A percentile compares a stretch with the other conserved stretches of the same genome.
Evolutionary conservation across 2,888 invertebrate species (phyloP).

Genomic region (Drosophila limbata): DNA sequence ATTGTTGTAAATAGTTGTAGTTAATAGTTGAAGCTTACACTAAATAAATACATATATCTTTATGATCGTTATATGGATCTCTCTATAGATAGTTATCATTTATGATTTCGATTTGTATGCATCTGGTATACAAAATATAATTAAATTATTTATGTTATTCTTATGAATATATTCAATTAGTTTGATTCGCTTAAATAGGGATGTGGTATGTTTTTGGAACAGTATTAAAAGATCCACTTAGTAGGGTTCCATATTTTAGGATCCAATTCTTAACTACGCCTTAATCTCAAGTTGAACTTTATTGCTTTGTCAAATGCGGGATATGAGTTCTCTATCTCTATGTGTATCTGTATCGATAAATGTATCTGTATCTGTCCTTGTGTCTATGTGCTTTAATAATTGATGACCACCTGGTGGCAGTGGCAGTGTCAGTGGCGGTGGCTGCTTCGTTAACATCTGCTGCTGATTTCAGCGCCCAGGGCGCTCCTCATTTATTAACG

Average conservation of each 20-base stretch:
- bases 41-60: conserved; percentile 21
- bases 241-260: conserved; percentile 18
- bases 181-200: conserved; percentile 51
- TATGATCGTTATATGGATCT: not conserved
- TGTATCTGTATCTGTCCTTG: conserved; percentile 9
- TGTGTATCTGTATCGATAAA: conserved; percentile 14
- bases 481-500: conserved; percentile 50
- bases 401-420: conserved; percentile 62
- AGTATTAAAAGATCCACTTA: conserved; percentile 36
- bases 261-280: conserved; percentile 48
- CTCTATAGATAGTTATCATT: conserved; percentile 1
- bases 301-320: conserved; percentile 66
- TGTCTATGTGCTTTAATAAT: conserved; percentile 37
- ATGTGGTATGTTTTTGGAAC: conserved; percentile 69
- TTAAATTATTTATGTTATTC: conserved; percentile 15
- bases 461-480: not conserved
- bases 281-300: conserved; percentile 79
- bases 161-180: conserved; percentile 32
- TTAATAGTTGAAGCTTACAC: conserved; percentile 29
- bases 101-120: conserved; percentile 14
- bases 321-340: conserved; percentile 50
- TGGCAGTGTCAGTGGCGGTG: conserved; percentile 28
- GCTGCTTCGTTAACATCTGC: conserved; percentile 59
- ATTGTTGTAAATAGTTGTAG: conserved; percentile 52
- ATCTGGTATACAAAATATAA: conserved; percentile 40